phyloP scores from a whole-genome alignment of 2,888 invertebrate species.

The Eulithis testata region DNA sequence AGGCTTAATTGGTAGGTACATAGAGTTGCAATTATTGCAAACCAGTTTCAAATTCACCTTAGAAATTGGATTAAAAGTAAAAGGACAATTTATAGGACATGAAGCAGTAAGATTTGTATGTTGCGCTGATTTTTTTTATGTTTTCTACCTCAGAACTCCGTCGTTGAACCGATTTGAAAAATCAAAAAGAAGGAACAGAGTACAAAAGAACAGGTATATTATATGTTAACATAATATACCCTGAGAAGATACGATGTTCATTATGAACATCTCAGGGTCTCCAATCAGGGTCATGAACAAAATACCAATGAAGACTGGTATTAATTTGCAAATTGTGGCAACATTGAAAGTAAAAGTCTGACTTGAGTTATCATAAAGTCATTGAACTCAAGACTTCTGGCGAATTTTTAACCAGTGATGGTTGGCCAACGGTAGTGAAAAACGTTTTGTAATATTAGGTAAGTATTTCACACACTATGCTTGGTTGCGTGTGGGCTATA shows the following conservation, averaged over 20 bases:
- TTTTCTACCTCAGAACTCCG: too few relatives aligned
- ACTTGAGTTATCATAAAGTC: conserved; percentile 34
- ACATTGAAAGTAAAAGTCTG: conserved; percentile 50
- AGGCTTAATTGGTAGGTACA: conserved; percentile 12
- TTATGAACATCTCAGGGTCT: too few relatives aligned
- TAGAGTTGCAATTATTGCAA: conserved; percentile 13
- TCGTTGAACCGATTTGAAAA: too few relatives aligned
- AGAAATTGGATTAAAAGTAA: conserved; percentile 22
- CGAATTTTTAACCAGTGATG: conserved; percentile 9
- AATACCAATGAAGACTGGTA: background rate
- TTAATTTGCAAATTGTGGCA: conserved; percentile 13
- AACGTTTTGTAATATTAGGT: conserved; percentile 22
- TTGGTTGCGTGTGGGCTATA: conserved; percentile 1
- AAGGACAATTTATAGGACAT: conserved; percentile 4
- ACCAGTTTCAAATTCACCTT: conserved; percentile 17
- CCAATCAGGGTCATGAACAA: too few relatives aligned
- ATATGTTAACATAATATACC: too few relatives aligned
- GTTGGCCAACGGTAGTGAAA: conserved; percentile 16
- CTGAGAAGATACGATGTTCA: too few relatives aligned
- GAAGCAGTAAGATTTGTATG: background rate
- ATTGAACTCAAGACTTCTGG: conserved; percentile 32
- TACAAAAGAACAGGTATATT: too few relatives aligned
- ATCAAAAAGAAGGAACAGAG: too few relatives aligned
- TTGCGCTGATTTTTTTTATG: background rate
- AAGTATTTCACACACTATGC: conserved; percentile 1